These are phyloP conservation scores for Drosophila ficusphila DNA, from an alignment of 1,140 invertebrate species.

Conservation along the genomic window DNA sequence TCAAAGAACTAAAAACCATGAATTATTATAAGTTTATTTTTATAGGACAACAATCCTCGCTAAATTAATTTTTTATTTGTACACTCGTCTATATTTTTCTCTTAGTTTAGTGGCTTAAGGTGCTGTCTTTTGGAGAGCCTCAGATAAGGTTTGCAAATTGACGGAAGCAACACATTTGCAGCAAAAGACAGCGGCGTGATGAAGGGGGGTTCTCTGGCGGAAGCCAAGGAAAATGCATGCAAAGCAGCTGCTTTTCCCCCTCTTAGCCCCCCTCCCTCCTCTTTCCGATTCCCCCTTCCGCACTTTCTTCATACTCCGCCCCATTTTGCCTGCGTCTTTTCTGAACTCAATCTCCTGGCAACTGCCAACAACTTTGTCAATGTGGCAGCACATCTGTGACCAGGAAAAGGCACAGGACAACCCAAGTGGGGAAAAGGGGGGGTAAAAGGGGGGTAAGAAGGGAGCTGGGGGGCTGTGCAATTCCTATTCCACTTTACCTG, in stretches of 20 bases:
- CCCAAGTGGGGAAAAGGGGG: neutral
- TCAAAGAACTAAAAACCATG: too few relatives aligned
- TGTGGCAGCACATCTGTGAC: constrained; percentile 60
- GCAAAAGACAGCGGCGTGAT: neutral
- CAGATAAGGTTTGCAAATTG: constrained; percentile 70
- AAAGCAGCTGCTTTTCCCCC: constrained; percentile 36
- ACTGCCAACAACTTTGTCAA: constrained; percentile 68
- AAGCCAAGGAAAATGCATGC: constrained; percentile 40
- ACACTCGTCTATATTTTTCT: neutral
- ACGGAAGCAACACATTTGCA: constrained; percentile 71
- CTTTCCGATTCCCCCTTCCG: neutral
- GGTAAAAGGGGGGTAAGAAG: too few relatives aligned
- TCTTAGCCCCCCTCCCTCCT: neutral
- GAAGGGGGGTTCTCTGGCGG: neutral
- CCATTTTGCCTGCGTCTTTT: constrained; percentile 11
- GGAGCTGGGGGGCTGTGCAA: neutral
- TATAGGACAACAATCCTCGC: too few relatives aligned
- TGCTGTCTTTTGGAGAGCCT: constrained; percentile 23
- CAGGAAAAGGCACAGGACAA: constrained; percentile 15
- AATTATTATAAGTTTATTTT: too few relatives aligned
- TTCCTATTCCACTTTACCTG: constrained; percentile 37
- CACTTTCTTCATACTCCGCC: neutral
- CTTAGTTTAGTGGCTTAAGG: constrained; percentile 8
- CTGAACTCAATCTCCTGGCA: constrained; percentile 49
- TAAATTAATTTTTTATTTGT: neutral